Base-by-base conservation (phyloP, 2,113 vertebrate species). In the Brachypodius melanocephalos region DNA sequence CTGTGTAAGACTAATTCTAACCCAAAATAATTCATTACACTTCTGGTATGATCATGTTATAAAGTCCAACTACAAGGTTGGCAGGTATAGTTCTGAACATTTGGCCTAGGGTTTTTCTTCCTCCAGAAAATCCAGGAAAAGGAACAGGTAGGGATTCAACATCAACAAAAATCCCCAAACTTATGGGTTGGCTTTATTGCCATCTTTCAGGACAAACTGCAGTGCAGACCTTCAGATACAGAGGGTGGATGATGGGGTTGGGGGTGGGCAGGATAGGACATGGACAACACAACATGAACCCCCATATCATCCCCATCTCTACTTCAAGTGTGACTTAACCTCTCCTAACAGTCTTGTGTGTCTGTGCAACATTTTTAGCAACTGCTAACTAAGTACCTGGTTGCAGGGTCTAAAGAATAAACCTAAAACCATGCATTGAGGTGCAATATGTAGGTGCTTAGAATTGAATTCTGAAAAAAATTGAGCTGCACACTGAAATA, bases 181-280 rank as follows among this genome's bases (percentile, higher is more conserved):
- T 59, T 57, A 74, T 0, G 4, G 48, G 34, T 1, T 81, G 48
- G 38, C n/a, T 74, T 86, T 69, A 29, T 15, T 36, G 5, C 20
- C 29, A 2, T 36, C 34, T 71, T 85, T 71, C 61, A 75, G 61
- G 63, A 87, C 10, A 78, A 89, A 85, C 12, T 51, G 34, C 31
- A 81, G 55, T 21, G 79, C 40, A 62, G 46, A 63, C 24, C 7
- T 88, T 85, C 75, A 93, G 52, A 59, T 8, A 52, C 3, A 19
- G 12, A 13, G 6, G 1, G 4, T 43, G 5, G 6, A 52, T 38
- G 36, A 43, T 8, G 3, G 3, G 3, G 4, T 13, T 51, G 52
- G 42, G 7, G 11, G 12, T 24, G 12, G 20, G 67, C 5, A 8
- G 25, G 61, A 25, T 0, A 58, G 32, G 52, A 45, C 28, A 45